A percentile compares a stretch with the other conserved stretches of the same genome.
Evolutionary conservation across 2,888 invertebrate genomes (phyloP).

Genomic region (Ophion obscuratus): DNA sequence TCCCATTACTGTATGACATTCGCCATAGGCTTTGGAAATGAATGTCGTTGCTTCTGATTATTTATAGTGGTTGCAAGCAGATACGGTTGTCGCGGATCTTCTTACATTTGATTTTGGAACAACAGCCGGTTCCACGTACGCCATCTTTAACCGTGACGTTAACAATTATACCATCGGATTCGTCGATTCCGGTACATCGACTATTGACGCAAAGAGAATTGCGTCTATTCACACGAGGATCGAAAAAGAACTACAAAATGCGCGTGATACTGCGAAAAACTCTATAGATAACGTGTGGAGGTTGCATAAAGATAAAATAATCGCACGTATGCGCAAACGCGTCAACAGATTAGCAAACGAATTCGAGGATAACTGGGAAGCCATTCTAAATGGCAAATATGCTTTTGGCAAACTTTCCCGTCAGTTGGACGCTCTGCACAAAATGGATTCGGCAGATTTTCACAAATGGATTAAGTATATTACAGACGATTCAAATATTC

Average conservation of each 20-base stretch:
- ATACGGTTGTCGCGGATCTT: no score
- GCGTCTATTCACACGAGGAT: neutral
- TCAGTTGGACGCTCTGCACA: neutral
- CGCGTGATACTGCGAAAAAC: neutral
- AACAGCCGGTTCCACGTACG: no score
- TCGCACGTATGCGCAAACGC: neutral
- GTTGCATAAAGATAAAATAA: neutral
- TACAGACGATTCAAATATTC: neutral
- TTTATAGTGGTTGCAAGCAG: no score
- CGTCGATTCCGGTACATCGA: neutral
- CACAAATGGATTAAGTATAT: neutral
- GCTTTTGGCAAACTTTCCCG: neutral
- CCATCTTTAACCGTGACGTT: neutral
- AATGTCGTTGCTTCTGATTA: constrained; percentile 66
- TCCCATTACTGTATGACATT: neutral
- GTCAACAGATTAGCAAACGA: neutral
- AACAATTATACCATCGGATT: neutral
- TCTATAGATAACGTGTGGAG: neutral
- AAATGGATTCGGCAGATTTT: neutral
- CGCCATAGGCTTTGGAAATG: no score
- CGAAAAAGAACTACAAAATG: neutral
- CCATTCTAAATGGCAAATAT: neutral
- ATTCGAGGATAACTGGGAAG: neutral
- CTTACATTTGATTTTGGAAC: no score
- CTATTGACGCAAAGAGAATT: no score